Evolutionary conservation across 2,113 vertebrate species (phyloP), one percentile per base, ranked within the genome.

Genomic region (Pelodiscus sinensis): DNA sequence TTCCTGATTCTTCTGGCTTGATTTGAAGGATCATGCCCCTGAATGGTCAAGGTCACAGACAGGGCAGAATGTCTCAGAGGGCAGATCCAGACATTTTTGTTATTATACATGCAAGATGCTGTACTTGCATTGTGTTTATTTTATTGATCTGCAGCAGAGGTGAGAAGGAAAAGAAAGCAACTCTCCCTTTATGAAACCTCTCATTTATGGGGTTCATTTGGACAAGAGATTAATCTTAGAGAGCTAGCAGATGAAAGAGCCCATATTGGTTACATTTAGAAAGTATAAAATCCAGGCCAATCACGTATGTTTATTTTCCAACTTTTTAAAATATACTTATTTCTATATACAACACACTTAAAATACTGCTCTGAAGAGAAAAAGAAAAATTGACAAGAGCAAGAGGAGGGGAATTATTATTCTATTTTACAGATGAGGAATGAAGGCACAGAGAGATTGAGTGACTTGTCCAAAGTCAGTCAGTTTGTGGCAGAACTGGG

Each of bases 51-150:
- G 3, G 1, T n/a, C 88, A 55, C n/a, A 11, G 31, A 91, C 11
- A 68, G 79, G 22, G 38, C 38, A 88, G 8, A 56, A 11, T 10
- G 31, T 15, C 78, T 92, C 88, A 1, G 1, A 68, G n/a, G 90
- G 86, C 58, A 84, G 56, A 75, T 81, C 78, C 13, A 82, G 62
- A 81, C 60, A 90, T 27, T 31, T 94, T 56, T 35, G n/a, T 58
- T 93, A 86, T 85, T 27, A 91, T 71, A 92, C 27, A 6, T 52
- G 68, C 92, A 92, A 92, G 86, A n/a, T 84, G 55, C 22, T 56
- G 31, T 75, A 14, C 25, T 65, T 81, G 35, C 60, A 31, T 77
- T 35, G 2, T 51, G 9, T 44, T 82, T 21, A 77, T 94, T 71
- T 92, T 88, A 83, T 75, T 83, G 92, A 89, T 88, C 75, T 90